These are phyloP conservation scores for Phortica okadai DNA, from an alignment of 2,888 invertebrate genomes.

Conservation along the genomic window DNA sequence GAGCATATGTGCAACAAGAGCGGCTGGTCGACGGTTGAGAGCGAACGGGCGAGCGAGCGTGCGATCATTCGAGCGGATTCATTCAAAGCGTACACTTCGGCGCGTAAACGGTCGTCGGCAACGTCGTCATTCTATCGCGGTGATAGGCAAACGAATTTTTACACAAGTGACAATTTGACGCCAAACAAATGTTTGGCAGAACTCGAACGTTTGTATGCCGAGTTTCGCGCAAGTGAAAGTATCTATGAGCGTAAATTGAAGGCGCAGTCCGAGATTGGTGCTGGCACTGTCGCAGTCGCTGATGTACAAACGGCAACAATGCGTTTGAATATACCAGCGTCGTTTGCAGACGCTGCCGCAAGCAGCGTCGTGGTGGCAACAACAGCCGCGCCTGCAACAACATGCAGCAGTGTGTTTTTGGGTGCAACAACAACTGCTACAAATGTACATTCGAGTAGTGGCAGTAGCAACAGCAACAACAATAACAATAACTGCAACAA, in stretches of 20 bases:
- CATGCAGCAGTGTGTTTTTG: slow-evolving; percentile 67
- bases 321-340: slow-evolving; percentile 75
- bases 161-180: slow-evolving; percentile 50
- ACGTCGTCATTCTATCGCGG: neutral
- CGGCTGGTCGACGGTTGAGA: neutral
- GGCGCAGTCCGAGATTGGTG: slow-evolving; percentile 30
- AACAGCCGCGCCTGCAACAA: slow-evolving; percentile 38
- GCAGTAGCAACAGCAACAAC: slow-evolving; percentile 26
- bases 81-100: slow-evolving; percentile 64
- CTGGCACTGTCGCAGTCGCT: slow-evolving; percentile 28
- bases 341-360: slow-evolving; percentile 48
- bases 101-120: slow-evolving; percentile 27
- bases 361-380: slow-evolving; percentile 52
- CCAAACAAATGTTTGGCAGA: slow-evolving; percentile 74
- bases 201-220: slow-evolving; percentile 73
- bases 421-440: slow-evolving; percentile 51
- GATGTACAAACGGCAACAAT: slow-evolving; percentile 53
- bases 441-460: neutral
- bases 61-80: slow-evolving; percentile 72
- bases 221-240: slow-evolving; percentile 74
- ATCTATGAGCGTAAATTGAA: slow-evolving; percentile 57
- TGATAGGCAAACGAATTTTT: neutral
- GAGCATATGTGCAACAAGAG: neutral
- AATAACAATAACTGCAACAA: slow-evolving; percentile 41
- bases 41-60: neutral